Conservation (phyloP, 2,113 vertebrate species). For the Zeus faber region DNA sequence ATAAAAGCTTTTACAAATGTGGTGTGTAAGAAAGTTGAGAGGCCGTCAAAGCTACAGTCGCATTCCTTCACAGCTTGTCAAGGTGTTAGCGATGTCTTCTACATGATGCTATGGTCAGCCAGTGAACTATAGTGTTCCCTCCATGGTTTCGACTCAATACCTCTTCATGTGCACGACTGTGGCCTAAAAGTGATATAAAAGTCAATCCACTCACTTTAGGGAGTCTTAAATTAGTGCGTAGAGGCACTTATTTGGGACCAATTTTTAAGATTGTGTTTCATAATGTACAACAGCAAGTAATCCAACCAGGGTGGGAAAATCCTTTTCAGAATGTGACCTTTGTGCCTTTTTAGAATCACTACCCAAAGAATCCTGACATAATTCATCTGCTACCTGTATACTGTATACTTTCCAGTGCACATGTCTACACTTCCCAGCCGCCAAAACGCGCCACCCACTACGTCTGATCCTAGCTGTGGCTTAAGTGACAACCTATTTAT, state of each 20-base stretch:
- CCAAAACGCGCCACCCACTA: constrained; percentile 36
- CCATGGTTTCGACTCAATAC: no score
- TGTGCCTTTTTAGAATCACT: constrained; percentile 27
- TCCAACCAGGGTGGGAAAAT: constrained; percentile 66
- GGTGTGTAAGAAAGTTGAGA: no score
- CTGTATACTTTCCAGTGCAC: constrained; percentile 19
- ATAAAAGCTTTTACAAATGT: constrained; percentile 18
- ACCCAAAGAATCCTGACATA: constrained; percentile 48
- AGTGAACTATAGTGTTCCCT: no score
- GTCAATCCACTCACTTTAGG: constrained; percentile 38
- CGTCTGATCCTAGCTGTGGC: constrained; percentile 3
- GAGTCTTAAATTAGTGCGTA: constrained; percentile 54
- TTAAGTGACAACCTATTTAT: constrained; percentile 19
- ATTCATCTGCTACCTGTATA: constrained; percentile 52
- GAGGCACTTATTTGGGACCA: constrained; percentile 46
- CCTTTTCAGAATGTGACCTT: constrained; percentile 46
- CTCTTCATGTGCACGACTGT: no score
- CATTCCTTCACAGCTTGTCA: not conserved
- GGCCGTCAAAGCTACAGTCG: not conserved
- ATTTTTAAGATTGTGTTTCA: constrained; percentile 51
- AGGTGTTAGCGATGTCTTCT: not conserved
- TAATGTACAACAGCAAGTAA: constrained; percentile 63
- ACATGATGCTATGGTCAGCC: constrained; percentile 21
- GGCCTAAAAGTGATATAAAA: no score
- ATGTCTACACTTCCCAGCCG: constrained; percentile 9